Conservation (phyloP, 2,888 invertebrate genomes). For the Periphyllus acericola region DNA sequence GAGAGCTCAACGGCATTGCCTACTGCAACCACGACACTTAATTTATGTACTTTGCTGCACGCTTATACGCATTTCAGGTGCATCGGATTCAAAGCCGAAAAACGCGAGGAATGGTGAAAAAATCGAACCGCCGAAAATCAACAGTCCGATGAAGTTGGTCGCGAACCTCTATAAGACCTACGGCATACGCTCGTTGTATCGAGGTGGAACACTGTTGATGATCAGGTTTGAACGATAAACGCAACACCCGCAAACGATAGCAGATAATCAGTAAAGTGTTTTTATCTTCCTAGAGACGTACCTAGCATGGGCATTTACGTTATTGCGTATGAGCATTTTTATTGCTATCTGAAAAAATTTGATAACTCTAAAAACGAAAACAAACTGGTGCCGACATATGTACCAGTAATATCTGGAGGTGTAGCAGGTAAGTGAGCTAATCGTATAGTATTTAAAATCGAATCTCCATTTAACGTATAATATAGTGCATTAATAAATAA, state of each 20-base stretch:
- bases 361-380: no score
- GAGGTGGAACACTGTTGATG: neutral
- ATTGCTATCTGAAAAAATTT: conserved; percentile 21
- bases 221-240: neutral
- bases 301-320: conserved; percentile 75
- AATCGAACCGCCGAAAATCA: neutral
- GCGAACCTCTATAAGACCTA: neutral
- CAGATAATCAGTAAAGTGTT: no score
- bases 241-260: no score
- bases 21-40: no score
- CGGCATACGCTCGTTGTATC: neutral
- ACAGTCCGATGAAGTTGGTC: neutral
- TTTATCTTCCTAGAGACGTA: conserved; percentile 68
- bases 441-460: no score
- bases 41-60: no score
- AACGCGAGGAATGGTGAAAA: neutral
- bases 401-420: conserved; percentile 43
- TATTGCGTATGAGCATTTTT: conserved; percentile 71
- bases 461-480: no score
- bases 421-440: conserved; percentile 44
- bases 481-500: no score
- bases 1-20: no score
- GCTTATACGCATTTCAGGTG: no score
- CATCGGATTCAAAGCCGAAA: neutral
- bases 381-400: conserved; percentile 7